Base-by-base conservation (phyloP, 2,797 vertebrate species). In the Hyperoplus immaculatus region DNA sequence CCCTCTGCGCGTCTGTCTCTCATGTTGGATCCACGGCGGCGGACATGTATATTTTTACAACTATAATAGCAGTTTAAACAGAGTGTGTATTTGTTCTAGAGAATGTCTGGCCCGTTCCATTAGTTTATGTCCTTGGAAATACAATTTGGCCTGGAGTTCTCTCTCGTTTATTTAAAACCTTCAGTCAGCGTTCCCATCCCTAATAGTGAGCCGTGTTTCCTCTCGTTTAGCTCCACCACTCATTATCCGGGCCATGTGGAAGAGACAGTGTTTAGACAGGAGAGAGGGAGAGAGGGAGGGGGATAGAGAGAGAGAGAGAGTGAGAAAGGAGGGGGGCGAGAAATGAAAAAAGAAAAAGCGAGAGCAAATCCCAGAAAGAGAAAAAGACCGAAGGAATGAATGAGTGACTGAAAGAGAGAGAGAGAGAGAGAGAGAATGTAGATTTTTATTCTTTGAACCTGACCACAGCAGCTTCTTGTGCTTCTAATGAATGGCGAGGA, bases 121-220 rank as follows among this genome's bases (percentile, higher is more conserved):
- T 94, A 92, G 90, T 92, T 92, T 90, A 91, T 89, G 92, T 92
- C 91, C 87, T 93, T 93, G 88, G 88, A 93, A 91, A 94, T 91
- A 93, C 89, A 87, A 92, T 93, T 92, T 91, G 91, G 92, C 93
- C 90, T 91, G 83, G 88, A 94, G 89, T 93, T 91, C 87, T 85
- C 85, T 85, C 68, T 29, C 88, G 89, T 95, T 95, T 95, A 94
- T 94, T 93, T 95, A 92, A 94, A 95, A 91, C 91, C 93, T 89
- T 93, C 93, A 93, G 91, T 91, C 91, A 87, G 89, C 83, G 60
- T 88, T 92, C 89, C 86, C 87, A 80, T 92, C 85, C 29, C 89
- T 94, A 92, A 94, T 94, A 93, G 93, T 92, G 88, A 92, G 90
- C 90, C 75, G 83, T 91, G 93, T 94, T 94, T 95, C 92, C 94